These are phyloP conservation scores for Xerus inauris DNA, from an alignment of 2,113 vertebrate genomes.

Conservation along the genomic window DNA sequence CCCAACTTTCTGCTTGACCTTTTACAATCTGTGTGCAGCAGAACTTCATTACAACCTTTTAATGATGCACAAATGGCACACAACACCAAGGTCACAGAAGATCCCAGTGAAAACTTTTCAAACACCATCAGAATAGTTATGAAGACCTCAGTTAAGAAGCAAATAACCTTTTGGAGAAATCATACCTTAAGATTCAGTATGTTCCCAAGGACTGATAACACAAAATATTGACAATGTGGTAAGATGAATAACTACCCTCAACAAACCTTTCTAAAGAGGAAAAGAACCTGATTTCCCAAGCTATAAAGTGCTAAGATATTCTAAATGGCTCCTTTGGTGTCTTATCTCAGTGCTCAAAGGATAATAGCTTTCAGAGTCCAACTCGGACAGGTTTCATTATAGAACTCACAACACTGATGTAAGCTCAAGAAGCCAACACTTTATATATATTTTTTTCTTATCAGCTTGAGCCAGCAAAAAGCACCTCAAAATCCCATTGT, in stretches of 20 bases:
- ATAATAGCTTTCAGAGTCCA: slow-evolving; percentile 48
- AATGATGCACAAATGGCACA: slow-evolving; percentile 91
- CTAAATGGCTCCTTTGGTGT: slow-evolving; percentile 43
- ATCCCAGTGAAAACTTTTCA: slow-evolving; percentile 83
- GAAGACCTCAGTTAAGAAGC: slow-evolving; percentile 73
- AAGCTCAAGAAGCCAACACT: slow-evolving; percentile 69
- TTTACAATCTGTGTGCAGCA: slow-evolving; percentile 88
- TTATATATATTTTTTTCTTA: slow-evolving; percentile 60
- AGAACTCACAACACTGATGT: slow-evolving; percentile 57
- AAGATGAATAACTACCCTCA: slow-evolving; percentile 40
- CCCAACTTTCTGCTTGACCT: slow-evolving; percentile 91
- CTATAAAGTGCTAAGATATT: slow-evolving; percentile 30
- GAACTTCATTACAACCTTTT: slow-evolving; percentile 92
- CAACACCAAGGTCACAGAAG: slow-evolving; percentile 89
- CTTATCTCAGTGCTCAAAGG: slow-evolving; percentile 49
- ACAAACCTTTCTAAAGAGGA: slow-evolving; percentile 17
- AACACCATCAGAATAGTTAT: slow-evolving; percentile 77
- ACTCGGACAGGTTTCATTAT: slow-evolving; percentile 67
- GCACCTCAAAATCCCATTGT: slow-evolving; percentile 67
- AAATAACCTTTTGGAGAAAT: slow-evolving; percentile 54
- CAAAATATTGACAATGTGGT: slow-evolving; percentile 57
- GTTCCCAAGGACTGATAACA: background rate
- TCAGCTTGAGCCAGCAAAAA: slow-evolving; percentile 60
- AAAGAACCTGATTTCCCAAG: slow-evolving; percentile 57
- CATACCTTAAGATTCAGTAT: background rate